Conservation (phyloP, 2,113 vertebrate species). For the Myxocyprinus asiaticus region DNA sequence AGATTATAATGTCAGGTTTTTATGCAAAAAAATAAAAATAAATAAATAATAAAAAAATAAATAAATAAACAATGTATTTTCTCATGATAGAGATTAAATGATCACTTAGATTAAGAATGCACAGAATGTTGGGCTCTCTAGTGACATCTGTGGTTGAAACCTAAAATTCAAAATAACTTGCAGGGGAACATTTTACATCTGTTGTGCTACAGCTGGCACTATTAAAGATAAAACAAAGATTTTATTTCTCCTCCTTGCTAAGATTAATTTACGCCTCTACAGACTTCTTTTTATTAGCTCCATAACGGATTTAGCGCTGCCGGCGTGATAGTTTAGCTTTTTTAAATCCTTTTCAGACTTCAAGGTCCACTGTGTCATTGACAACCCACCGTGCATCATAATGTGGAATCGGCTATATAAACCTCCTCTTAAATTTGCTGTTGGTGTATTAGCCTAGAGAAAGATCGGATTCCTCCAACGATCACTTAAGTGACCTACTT, state of each 20-base stretch:
- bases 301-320: conserved; percentile 33
- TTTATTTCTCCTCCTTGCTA: conserved; percentile 17
- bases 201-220: no score
- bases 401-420: background rate
- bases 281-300: conserved; percentile 38
- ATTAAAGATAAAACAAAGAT: background rate
- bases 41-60: no score
- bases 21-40: no score
- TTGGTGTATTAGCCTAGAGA: conserved; percentile 12
- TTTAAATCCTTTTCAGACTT: conserved; percentile 32
- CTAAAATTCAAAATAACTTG: no score
- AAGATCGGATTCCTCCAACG: conserved; percentile 19
- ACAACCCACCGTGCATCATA: conserved; percentile 11
- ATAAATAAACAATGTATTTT: no score
- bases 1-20: no score
- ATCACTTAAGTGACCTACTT: conserved; percentile 25
- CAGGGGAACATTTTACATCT: no score
- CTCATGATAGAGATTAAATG: no score
- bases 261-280: conserved; percentile 35
- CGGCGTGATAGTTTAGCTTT: conserved; percentile 37
- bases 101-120: no score
- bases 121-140: no score
- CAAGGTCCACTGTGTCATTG: conserved; percentile 28
- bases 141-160: no score
- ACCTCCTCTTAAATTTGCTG: background rate